A percentile compares a stretch with the other conserved stretches of the same genome.
Conservation (phyloP, 2,113 vertebrate genomes). For the Mormoops blainvillei region DNA sequence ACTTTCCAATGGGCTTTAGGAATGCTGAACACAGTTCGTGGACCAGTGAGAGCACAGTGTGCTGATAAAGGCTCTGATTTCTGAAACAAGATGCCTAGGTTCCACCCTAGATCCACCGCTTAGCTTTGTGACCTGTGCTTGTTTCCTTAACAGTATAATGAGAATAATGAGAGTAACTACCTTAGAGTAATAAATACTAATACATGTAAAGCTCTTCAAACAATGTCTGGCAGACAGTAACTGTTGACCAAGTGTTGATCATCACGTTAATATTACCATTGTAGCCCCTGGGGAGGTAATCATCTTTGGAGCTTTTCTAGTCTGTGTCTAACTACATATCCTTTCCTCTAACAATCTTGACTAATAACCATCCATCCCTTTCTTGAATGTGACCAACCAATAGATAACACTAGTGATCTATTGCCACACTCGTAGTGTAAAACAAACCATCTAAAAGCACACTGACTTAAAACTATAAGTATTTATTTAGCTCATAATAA, state of each 20-base stretch:
- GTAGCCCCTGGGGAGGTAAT: background rate
- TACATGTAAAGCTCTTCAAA: background rate
- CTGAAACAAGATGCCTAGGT: background rate
- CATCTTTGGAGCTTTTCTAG: background rate
- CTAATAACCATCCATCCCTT: background rate
- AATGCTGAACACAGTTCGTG: background rate
- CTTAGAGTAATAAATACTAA: background rate
- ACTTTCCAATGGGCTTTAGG: background rate
- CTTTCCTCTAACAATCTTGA: background rate
- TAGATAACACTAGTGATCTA: background rate
- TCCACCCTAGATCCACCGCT: background rate
- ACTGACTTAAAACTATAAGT: no score
- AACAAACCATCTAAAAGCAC: background rate
- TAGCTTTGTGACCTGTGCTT: background rate
- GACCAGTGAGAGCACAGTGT: background rate
- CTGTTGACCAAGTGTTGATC: background rate
- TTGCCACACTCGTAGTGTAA: background rate
- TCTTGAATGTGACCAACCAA: background rate
- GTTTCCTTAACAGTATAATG: background rate
- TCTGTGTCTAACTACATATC: background rate
- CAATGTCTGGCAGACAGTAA: background rate
- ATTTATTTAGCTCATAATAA: slow-evolving; percentile 5
- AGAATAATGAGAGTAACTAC: background rate
- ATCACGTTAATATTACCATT: background rate
- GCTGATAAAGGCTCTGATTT: background rate